phyloP scores from a whole-genome alignment of 2,113 vertebrate genomes.

The Galemys pyrenaicus region DNA sequence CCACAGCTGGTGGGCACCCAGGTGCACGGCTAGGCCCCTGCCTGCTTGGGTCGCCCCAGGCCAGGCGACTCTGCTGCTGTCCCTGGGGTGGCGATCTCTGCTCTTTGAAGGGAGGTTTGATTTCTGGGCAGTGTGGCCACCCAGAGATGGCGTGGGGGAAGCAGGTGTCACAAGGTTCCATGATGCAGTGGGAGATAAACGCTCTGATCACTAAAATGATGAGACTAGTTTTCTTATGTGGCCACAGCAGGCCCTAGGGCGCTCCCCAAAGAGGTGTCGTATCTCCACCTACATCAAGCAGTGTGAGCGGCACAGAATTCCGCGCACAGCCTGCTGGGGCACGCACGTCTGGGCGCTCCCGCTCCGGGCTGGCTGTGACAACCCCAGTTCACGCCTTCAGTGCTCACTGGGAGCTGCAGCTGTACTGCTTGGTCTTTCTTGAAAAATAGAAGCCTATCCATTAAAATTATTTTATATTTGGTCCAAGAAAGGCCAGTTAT shows the following conservation, averaged over 20 bases:
- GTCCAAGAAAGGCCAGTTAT: conserved; percentile 20
- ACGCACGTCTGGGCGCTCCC: not conserved
- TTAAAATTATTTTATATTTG: not conserved
- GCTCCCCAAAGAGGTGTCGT: not conserved
- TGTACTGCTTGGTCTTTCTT: not conserved
- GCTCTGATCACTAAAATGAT: not conserved
- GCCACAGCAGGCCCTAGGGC: not conserved
- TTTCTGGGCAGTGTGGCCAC: not conserved
- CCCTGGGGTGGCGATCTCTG: not conserved
- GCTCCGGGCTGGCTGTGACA: not conserved
- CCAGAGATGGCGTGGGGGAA: not conserved
- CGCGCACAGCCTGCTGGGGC: not conserved
- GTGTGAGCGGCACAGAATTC: accelerated
- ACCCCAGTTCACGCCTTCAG: not conserved
- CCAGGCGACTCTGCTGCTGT: not conserved
- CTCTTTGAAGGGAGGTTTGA: not conserved
- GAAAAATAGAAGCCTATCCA: not conserved
- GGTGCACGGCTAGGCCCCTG: not conserved
- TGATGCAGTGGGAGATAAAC: not conserved
- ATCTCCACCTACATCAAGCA: not conserved
- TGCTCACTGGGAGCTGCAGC: not conserved
- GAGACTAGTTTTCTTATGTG: not conserved
- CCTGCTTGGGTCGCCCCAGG: not conserved
- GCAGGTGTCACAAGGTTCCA: not conserved
- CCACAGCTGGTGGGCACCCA: accelerated